These are phyloP conservation scores for Halyomorpha halys DNA, from an alignment of 1,140 invertebrate species.

Conservation along the genomic window DNA sequence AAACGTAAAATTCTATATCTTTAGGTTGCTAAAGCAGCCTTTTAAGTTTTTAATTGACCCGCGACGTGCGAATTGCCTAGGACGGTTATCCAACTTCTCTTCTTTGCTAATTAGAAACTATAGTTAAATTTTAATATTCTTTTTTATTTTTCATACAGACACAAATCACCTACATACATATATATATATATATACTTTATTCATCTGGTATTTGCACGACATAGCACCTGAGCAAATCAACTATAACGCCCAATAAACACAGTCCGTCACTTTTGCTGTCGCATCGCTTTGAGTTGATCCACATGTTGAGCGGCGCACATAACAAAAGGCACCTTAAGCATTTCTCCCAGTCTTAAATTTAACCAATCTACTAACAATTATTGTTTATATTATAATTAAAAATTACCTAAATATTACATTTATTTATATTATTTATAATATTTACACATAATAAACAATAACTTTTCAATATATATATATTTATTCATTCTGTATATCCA, in stretches of 20 bases:
- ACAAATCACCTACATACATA: slow-evolving; percentile 15
- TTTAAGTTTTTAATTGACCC: slow-evolving; percentile 9
- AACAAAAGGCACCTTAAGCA: slow-evolving; percentile 22
- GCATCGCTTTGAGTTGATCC: slow-evolving; percentile 16
- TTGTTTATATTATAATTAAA: slow-evolving; percentile 6
- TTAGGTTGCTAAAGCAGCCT: not conserved
- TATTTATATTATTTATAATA: slow-evolving; percentile 8
- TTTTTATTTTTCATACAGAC: slow-evolving; percentile 17
- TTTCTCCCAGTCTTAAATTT: slow-evolving; percentile 21
- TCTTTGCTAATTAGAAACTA: slow-evolving; percentile 3
- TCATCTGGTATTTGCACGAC: slow-evolving; percentile 22
- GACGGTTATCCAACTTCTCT: slow-evolving; percentile 10
- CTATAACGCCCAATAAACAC: slow-evolving; percentile 7
- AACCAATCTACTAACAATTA: slow-evolving; percentile 9
- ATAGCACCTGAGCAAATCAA: slow-evolving; percentile 27
- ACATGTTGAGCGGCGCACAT: slow-evolving; percentile 21
- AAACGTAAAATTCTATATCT: not conserved
- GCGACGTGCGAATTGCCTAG: slow-evolving; percentile 10
- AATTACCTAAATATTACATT: slow-evolving; percentile 12
- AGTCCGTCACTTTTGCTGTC: slow-evolving; percentile 10
- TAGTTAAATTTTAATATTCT: slow-evolving; percentile 6
- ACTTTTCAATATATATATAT: slow-evolving; percentile 11
- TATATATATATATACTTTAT: not conserved
- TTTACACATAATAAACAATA: slow-evolving; percentile 7
- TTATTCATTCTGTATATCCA: slow-evolving; percentile 5